phyloP scores from a whole-genome alignment of 2,888 invertebrate species.

The Lymantria monacha region DNA sequence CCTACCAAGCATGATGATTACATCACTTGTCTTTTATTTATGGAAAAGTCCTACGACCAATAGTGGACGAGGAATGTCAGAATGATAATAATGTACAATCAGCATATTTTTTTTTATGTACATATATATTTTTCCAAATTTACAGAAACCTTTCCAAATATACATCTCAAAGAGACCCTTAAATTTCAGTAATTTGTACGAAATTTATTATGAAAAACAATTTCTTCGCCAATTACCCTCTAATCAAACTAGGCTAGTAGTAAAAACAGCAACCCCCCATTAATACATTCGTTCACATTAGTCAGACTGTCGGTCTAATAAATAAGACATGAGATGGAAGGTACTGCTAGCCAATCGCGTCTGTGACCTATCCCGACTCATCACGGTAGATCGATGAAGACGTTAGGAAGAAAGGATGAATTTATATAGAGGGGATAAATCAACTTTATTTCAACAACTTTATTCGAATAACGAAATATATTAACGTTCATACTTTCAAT shows the following conservation, averaged over 20 bases:
- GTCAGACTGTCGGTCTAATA: slow-evolving; percentile 72
- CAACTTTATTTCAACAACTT: neutral
- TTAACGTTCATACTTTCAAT: too few relatives aligned
- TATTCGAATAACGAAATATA: neutral
- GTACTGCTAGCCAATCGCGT: slow-evolving; percentile 66
- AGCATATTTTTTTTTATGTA: too few relatives aligned
- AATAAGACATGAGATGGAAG: slow-evolving; percentile 62
- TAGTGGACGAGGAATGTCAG: too few relatives aligned
- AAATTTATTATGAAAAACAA: neutral
- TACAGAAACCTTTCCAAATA: too few relatives aligned
- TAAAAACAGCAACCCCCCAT: slow-evolving; percentile 58
- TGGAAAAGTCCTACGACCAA: too few relatives aligned
- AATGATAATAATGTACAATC: too few relatives aligned
- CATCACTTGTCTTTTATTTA: too few relatives aligned
- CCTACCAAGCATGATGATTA: too few relatives aligned
- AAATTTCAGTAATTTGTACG: too few relatives aligned
- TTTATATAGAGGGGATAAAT: slow-evolving; percentile 46
- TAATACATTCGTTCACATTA: slow-evolving; percentile 71
- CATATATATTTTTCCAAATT: too few relatives aligned
- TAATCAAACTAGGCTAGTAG: slow-evolving; percentile 57
- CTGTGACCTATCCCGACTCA: slow-evolving; percentile 76
- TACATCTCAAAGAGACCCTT: too few relatives aligned
- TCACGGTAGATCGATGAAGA: slow-evolving; percentile 67
- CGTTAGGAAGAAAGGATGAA: slow-evolving; percentile 40
- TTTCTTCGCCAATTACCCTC: slow-evolving; percentile 41